phyloP scores from a whole-genome alignment of 2,888 invertebrate species.

The Philereme transversata region DNA sequence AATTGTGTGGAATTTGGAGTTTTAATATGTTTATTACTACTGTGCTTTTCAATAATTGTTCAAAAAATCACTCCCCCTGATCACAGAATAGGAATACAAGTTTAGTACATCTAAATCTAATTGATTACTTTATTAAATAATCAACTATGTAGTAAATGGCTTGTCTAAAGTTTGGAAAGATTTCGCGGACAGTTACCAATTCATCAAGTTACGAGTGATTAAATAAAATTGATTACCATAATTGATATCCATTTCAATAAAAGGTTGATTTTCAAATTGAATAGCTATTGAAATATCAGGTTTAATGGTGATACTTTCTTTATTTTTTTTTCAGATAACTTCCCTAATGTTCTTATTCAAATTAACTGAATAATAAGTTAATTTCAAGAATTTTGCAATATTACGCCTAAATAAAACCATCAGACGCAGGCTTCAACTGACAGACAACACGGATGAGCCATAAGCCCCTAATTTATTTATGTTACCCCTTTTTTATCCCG shows the following conservation, averaged over 20 bases:
- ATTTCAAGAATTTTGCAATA: background rate
- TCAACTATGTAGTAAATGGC: no score
- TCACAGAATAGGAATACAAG: no score
- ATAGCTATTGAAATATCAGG: background rate
- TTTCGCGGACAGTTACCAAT: background rate
- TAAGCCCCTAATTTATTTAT: conserved; percentile 20
- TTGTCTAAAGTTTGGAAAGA: background rate
- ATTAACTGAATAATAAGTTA: no score
- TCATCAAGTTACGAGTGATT: background rate
- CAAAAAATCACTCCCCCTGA: no score
- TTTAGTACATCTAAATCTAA: no score
- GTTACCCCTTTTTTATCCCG: conserved; percentile 20
- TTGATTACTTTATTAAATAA: no score
- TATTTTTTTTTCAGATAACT: background rate
- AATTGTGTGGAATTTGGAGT: background rate
- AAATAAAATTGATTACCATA: background rate
- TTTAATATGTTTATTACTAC: background rate
- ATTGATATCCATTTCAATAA: background rate
- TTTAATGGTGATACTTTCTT: background rate
- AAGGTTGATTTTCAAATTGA: no score
- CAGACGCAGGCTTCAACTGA: conserved; percentile 9
- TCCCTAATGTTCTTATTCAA: no score
- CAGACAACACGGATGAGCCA: conserved; percentile 17
- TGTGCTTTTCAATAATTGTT: no score
- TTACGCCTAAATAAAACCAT: background rate